Evolutionary conservation across 53 echinoderm and acorn worm species (phyloP).

Genomic region (Apostichopus leukothele): DNA sequence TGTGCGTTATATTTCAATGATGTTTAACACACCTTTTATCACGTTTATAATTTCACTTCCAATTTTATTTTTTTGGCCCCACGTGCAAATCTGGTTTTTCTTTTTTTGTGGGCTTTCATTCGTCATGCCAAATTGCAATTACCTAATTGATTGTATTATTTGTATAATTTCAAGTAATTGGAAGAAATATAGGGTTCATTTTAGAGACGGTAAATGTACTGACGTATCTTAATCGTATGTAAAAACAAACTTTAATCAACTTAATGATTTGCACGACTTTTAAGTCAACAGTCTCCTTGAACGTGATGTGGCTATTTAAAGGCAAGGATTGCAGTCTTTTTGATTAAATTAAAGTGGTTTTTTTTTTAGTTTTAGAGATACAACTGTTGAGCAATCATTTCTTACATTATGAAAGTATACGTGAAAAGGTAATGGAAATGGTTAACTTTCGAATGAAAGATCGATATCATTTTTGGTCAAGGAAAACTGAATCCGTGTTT

Average conservation of each 20-base stretch:
- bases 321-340: conserved; percentile 13
- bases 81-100: too few species aligned
- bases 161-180: conserved; percentile 33
- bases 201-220: conserved; percentile 13
- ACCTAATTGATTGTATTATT: conserved; percentile 37
- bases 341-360: conserved; percentile 28
- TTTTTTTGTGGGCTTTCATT: not conserved
- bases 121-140: not conserved
- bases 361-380: not conserved
- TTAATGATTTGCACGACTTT: conserved; percentile 25
- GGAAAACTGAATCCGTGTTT: not conserved
- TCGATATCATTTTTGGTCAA: not conserved
- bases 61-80: too few species aligned
- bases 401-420: too few species aligned
- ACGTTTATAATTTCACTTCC: not conserved
- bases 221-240: conserved; percentile 17
- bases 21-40: conserved; percentile 9
- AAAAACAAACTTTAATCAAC: conserved; percentile 39
- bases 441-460: not conserved
- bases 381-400: not conserved
- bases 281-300: conserved; percentile 31
- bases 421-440: too few species aligned
- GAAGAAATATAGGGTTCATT: conserved; percentile 14
- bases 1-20: not conserved
- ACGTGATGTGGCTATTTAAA: conserved; percentile 32